Evolutionary conservation across 2,797 vertebrate genomes (phyloP), one percentile per base, ranked within the genome.

Genomic region (Acrossocheilus wenchowensis): DNA sequence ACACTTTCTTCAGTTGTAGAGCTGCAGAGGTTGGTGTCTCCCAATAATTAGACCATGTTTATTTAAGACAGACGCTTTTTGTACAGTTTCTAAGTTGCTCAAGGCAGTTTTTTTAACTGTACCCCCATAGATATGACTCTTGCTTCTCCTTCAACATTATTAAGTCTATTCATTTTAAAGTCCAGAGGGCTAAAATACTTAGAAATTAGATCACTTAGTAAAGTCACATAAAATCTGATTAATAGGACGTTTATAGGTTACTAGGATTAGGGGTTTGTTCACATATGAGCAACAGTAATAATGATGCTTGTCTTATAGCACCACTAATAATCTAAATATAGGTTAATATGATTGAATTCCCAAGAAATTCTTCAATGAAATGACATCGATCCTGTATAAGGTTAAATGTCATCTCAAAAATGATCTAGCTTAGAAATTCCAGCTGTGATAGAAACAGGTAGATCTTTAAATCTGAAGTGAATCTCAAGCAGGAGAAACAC

Each of bases 401-500:
- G 39, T 50, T 15, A 81, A 52, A 39, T n/a, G 17, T 82, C 39
- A 62, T 57, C 30, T 26, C 45, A 39, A 52, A 6, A 7, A 34
- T 83, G 8, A 3, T 74, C 5, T 50, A 6, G 19, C 41, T 62
- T 10, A 34, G 10, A 23, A 83, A 75, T 43, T 64, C 26, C n/a
- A 73, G 23, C 54, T 81, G n/a, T 78, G 15, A 81, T 45, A 54
- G 23, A 73, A 41, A 36, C 52, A 26, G 19, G 19, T 23, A 73
- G 62, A 26, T 77, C 23, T 62, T 62, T 26, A 2, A 34, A 68
- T 86, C 88, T 57, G 2, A 73, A 48, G 21, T 83, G 54, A 83
- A 69, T 78, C 78, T 79, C 21, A 45, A 86, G 73, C 64, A 78
- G 64, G 57, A 83, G 85, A 92, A 92, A 91, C 62, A 74, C 83